Conservation (phyloP, 2,888 invertebrate species). For the Rhogogaster chlorosoma region DNA sequence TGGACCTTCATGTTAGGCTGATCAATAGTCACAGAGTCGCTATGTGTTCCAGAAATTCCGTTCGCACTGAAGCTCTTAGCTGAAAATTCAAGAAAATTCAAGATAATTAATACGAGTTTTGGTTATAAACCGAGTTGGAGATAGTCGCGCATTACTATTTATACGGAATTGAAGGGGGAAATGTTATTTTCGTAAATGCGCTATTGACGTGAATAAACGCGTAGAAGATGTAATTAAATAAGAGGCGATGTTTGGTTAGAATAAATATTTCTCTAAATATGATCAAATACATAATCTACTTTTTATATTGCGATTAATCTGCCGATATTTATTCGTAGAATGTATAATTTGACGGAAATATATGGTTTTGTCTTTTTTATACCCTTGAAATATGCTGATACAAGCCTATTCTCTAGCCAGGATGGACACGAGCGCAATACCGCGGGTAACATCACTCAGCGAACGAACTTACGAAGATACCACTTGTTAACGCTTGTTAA, state of each 20-base stretch:
- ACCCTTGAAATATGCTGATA: conserved; percentile 73
- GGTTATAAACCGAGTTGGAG: not conserved
- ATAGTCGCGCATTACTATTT: not conserved
- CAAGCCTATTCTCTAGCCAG: conserved; percentile 70
- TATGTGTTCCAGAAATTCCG: conserved; percentile 80
- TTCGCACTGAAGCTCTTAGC: conserved; percentile 65
- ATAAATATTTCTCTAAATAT: not conserved
- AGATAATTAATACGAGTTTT: not conserved
- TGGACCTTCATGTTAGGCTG: conserved; percentile 86
- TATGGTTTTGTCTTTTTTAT: conserved; percentile 54
- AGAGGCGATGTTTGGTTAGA: not conserved
- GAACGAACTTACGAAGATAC: not conserved
- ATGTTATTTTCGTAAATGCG: not conserved
- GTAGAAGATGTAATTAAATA: not conserved
- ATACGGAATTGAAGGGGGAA: too few species aligned
- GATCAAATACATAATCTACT: not conserved
- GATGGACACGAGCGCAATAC: conserved; percentile 68
- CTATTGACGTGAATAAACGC: not conserved
- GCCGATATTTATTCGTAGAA: not conserved
- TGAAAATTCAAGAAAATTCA: conserved; percentile 53
- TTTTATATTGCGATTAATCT: not conserved
- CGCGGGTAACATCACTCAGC: conserved; percentile 60
- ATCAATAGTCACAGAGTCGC: conserved; percentile 77
- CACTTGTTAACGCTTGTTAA: not conserved
- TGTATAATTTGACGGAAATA: not conserved